Evolutionary conservation across 2,888 invertebrate genomes (phyloP).

Genomic region (Cephus sareptanus): DNA sequence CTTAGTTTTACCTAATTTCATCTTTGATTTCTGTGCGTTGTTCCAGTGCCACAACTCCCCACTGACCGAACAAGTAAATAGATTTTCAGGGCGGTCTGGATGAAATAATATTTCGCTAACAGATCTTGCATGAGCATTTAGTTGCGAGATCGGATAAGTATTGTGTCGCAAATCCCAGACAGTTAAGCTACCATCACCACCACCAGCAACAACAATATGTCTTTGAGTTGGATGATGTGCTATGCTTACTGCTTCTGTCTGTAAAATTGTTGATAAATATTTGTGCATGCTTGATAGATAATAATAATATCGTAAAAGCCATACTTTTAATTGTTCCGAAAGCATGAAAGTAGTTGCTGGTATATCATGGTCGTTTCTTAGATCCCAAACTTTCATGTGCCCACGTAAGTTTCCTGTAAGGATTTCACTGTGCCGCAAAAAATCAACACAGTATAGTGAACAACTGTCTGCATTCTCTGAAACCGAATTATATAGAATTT

Average conservation of each 20-base stretch:
- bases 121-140: conserved; percentile 80
- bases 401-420: conserved; percentile 89
- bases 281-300: background rate
- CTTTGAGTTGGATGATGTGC: conserved; percentile 88
- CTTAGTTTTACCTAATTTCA: conserved; percentile 49
- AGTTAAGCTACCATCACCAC: conserved; percentile 86
- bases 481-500: conserved; percentile 31
- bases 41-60: conserved; percentile 95
- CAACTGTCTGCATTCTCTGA: conserved; percentile 83
- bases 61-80: conserved; percentile 83
- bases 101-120: conserved; percentile 92
- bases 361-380: conserved; percentile 73
- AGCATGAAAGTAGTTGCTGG: conserved; percentile 79
- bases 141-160: conserved; percentile 82
- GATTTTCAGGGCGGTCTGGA: conserved; percentile 84
- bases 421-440: conserved; percentile 79
- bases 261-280: conserved; percentile 41
- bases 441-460: conserved; percentile 80
- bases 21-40: conserved; percentile 56
- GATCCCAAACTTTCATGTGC: conserved; percentile 90
- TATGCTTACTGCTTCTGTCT: conserved; percentile 80
- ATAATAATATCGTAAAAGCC: background rate
- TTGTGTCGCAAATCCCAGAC: conserved; percentile 92
- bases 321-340: conserved; percentile 72
- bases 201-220: conserved; percentile 86